These are phyloP conservation scores for Characodon lateralis DNA, from an alignment of 2,797 vertebrate species.

Conservation along the genomic window DNA sequence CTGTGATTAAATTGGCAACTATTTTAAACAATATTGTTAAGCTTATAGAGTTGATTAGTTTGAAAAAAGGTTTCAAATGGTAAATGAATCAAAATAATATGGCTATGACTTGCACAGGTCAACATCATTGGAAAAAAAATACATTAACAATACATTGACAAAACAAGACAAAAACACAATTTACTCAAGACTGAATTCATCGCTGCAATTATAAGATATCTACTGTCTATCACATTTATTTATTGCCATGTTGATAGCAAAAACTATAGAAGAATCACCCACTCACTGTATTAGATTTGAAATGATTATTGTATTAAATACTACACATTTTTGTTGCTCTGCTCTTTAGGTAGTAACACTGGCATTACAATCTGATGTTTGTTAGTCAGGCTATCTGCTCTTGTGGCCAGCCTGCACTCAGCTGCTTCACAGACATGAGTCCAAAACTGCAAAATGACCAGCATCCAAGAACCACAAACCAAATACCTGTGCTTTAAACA, in stretches of 20 bases:
- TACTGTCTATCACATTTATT: too few relatives aligned
- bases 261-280: not conserved
- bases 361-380: not conserved
- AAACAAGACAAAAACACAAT: too few relatives aligned
- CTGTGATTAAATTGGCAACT: not conserved
- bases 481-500: not conserved
- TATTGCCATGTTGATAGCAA: not conserved
- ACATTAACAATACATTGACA: too few relatives aligned
- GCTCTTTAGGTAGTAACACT: not conserved
- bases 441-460: not conserved
- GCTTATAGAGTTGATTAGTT: not conserved
- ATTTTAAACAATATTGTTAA: not conserved
- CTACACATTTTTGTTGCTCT: too few relatives aligned
- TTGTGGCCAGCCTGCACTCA: not conserved
- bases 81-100: not conserved
- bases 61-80: not conserved
- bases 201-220: not conserved
- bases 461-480: not conserved
- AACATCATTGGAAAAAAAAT: not conserved
- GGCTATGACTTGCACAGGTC: not conserved
- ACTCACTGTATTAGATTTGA: not conserved
- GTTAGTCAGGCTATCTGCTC: not conserved
- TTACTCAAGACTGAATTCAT: not conserved
- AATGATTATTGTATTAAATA: too few relatives aligned
- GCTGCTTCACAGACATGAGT: not conserved